Evolutionary conservation across 2,888 invertebrate genomes (phyloP), one percentile per base, ranked within the genome.

Genomic region (Hypomecis punctinalis): DNA sequence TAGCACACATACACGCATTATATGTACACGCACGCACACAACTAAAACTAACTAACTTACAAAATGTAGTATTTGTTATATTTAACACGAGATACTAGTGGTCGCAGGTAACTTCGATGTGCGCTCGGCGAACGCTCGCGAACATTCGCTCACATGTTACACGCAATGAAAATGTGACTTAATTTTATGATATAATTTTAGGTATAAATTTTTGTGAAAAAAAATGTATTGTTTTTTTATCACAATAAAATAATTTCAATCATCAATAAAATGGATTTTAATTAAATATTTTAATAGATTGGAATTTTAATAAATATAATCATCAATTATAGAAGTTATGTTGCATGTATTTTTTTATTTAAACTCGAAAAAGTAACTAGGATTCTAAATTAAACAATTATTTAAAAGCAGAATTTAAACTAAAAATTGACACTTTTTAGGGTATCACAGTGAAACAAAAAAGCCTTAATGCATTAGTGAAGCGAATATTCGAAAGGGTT

Each of bases 1-100:
- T 23, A 10, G 49, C 45, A 13, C 54, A 42, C 60, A 33, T 40
- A 40, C 47, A 48, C 35, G 33, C 46, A 47, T 49, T 45, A 48
- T 46, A 46, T 37, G 2, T 43, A 37, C 42, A 61, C 55, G 36
- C 61, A 52, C 53, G 49, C 61, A 61, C 61, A 48, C 54, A 36
- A 45, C 23, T 23, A 23, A 23, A 23, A 45, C 47, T 47, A 61
- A 48, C 61, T 61, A 60, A 47, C 47, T 53, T 60, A 59, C 35
- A 9, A 45, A 23, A 23, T 23, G 13, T 55, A 55, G 37, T 47
- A 40, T 48, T 40, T 33, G 43, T 52, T 33, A 43, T 33, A 61
- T 46, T 37, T 36, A 51, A 45, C 39, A 33, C 45, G 53, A 37
- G 60, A 36, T 39, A 45, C 43, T 33, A 23, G 43, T 47, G 33